Evolutionary conservation across 2,888 invertebrate species (phyloP), one percentile per base, ranked within the genome.

Genomic region (Copidosoma aretas): DNA sequence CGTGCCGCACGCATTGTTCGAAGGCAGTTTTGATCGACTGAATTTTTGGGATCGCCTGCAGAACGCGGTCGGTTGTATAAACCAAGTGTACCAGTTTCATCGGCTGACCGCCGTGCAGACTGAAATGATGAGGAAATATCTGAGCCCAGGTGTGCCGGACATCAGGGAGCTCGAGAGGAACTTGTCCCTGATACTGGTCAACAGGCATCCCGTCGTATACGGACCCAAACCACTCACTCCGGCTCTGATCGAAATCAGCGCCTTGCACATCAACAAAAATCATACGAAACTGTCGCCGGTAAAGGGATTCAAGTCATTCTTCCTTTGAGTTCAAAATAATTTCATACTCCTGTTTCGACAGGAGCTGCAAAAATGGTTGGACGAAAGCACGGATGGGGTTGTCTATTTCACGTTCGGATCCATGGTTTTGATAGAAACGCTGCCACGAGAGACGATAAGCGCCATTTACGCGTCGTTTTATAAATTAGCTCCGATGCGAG

Each of bases 191-290:
- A 81, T 87, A 51, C 73, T 88, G 51, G 71, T 85, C 0, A 88
- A 88, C 76, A 84, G 85, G 71, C 85, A 88, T 77, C 80, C 82
- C 19, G 82, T 84, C 0, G 67, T 87, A 39, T 84, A 84, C 53
- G 83, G 84, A 8, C 74, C 85, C 10, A 81, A 83, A 53, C 86
- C 87, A 10, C 75, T 77, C 0, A 81, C 85, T 5, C 80, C 85
- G 0, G 84, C 82, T 8, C 78, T 86, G 72, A 78, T 88, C 15
- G 84, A 86, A 46, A 85, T 88, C 12, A 88, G 86, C 17, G 89
- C 88, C 46, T 79, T 87, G 67, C 88, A 88, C 71, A 83, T 88
- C 3, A 72, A 71, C 1, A 78, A 80, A 1, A 77, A 77, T 14
- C 74, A 63, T 3, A 2, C 1, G 22, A 73, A 1, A 12, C 68